Evolutionary conservation across 2,888 invertebrate species (phyloP).

Genomic region (Apoda limacodes): DNA sequence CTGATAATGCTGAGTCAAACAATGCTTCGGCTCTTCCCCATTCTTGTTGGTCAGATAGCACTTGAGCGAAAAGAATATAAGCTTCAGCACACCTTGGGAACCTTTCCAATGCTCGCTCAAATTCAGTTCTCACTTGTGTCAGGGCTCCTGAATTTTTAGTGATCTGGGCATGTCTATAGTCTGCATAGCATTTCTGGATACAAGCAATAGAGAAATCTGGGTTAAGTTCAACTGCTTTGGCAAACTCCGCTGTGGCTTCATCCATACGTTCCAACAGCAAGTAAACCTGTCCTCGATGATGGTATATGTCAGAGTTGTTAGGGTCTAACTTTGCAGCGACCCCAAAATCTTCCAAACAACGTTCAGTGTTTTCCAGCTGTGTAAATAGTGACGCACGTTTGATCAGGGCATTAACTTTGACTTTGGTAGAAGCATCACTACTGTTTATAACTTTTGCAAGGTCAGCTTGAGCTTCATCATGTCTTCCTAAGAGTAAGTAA

Average conservation of each 20-base stretch:
- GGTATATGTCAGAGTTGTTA: slow-evolving; percentile 89
- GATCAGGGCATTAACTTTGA: slow-evolving; percentile 87
- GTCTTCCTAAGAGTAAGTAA: slow-evolving; percentile 81
- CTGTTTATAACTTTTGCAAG: slow-evolving; percentile 77
- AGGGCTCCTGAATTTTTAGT: slow-evolving; percentile 72
- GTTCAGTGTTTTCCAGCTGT: slow-evolving; percentile 79
- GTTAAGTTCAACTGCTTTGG: slow-evolving; percentile 83
- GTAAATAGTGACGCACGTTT: slow-evolving; percentile 88
- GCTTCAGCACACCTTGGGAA: slow-evolving; percentile 90
- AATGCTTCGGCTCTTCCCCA: slow-evolving; percentile 85
- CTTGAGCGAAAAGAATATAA: slow-evolving; percentile 91
- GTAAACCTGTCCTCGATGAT: slow-evolving; percentile 92
- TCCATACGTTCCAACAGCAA: slow-evolving; percentile 84
- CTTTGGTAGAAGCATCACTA: slow-evolving; percentile 71
- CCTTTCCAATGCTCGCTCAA: slow-evolving; percentile 79
- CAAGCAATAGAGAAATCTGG: slow-evolving; percentile 88
- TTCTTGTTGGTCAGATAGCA: slow-evolving; percentile 85
- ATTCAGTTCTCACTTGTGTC: slow-evolving; percentile 76
- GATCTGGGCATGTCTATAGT: slow-evolving; percentile 79
- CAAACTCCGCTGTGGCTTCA: slow-evolving; percentile 85
- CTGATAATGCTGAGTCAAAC: slow-evolving; percentile 83
- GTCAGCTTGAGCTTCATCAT: slow-evolving; percentile 78
- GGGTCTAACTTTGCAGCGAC: slow-evolving; percentile 82
- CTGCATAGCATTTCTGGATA: slow-evolving; percentile 92
- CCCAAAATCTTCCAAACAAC: slow-evolving; percentile 83